phyloP scores from a whole-genome alignment of 2,113 vertebrate genomes.

The Myotis brandtii region DNA sequence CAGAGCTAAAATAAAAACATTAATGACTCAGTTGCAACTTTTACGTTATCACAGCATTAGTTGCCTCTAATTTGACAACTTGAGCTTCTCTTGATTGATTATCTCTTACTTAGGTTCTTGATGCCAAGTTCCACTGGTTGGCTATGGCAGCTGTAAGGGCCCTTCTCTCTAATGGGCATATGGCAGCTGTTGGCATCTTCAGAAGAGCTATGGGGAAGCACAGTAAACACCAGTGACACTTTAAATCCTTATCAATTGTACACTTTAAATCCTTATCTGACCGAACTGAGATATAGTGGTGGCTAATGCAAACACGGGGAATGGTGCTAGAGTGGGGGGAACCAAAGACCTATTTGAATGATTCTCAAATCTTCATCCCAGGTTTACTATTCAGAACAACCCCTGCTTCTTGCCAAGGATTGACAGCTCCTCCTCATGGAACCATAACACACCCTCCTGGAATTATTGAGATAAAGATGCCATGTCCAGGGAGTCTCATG shows the following conservation, averaged over 20 bases:
- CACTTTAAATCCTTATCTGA: not conserved
- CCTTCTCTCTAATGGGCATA: not conserved
- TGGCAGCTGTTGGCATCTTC: not conserved
- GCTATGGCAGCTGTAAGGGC: not conserved
- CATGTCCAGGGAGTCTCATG: not conserved
- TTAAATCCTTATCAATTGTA: not conserved
- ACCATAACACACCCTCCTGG: not conserved
- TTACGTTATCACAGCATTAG: constrained; percentile 54
- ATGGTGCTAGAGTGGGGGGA: not conserved
- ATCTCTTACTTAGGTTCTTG: constrained; percentile 17
- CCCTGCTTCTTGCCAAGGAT: not conserved
- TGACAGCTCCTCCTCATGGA: not conserved
- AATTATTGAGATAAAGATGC: not conserved
- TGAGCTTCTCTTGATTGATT: constrained; percentile 23
- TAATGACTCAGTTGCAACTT: constrained; percentile 62
- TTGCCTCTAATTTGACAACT: constrained; percentile 53
- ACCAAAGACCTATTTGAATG: not conserved
- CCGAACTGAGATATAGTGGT: not conserved
- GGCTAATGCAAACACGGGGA: not conserved
- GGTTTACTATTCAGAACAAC: not conserved
- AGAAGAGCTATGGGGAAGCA: not conserved
- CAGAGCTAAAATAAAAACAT: constrained; percentile 40
- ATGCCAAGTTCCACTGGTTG: not conserved
- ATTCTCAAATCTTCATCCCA: not conserved
- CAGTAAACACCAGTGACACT: not conserved